Base-by-base conservation (phyloP, 2,113 vertebrate genomes). In the Tyto alba region DNA sequence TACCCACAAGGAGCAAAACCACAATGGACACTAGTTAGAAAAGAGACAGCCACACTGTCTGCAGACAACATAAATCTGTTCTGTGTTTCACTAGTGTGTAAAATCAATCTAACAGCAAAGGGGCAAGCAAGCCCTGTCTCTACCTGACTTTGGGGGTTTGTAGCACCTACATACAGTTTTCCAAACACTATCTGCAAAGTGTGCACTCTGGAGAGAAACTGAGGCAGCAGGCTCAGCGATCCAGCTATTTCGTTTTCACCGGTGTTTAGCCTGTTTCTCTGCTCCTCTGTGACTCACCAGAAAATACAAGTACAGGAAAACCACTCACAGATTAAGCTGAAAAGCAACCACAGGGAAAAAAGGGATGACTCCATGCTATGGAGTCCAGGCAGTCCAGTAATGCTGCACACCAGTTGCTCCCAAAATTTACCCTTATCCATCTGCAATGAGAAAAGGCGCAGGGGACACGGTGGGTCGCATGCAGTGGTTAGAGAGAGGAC, bases 241-340 rank as follows among this genome's bases (percentile, higher is more conserved):
- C 6, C 41, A 71, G 88, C 71, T 48, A 16, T 68, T 56, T 47
- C 48, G 19, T 14, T 77, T 25, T 95, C 72, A 93, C 57, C 89
- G 76, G 75, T 62, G 76, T 73, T 74, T 87, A 81, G 77, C 52
- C 41, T 36, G 36, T 69, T 94, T 36, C 83, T 87, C 60, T 36
- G 60, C 53, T 93, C 89, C 85, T 75, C 74, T 64, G 43, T 87
- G 88, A 89, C 48, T 94, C 93, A 80, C 88, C 86, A 91, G 77
- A 93, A 93, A 75, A 88, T 1, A 88, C 52, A 66, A 87, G 60
- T 18, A 45, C 63, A 88, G 83, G 73, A 95, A 95, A 90, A 87
- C 13, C 2, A 14, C 81, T 95, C 77, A 48, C 43, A 79, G 89
- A 92, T 62, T 20, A 60, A 89, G 57, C 84, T 79, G 92, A 62